These are phyloP conservation scores for Drosophila mimetica DNA, from an alignment of 2,888 invertebrate genomes.

Conservation along the genomic window DNA sequence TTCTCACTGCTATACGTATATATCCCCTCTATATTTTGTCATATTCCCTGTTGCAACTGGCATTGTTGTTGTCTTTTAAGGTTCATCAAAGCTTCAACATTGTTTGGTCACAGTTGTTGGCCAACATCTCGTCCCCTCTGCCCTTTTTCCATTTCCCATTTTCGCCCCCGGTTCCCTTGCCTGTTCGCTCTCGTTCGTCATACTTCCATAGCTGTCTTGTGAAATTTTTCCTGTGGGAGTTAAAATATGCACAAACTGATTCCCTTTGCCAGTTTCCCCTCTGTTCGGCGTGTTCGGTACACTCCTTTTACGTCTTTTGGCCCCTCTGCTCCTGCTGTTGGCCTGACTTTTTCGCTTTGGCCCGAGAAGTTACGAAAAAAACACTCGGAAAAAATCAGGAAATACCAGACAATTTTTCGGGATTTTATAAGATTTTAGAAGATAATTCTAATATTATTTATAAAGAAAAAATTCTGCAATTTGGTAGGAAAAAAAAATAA, in stretches of 20 bases:
- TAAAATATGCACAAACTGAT: slow-evolving; percentile 71
- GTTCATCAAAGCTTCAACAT: slow-evolving; percentile 79
- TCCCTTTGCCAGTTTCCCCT: slow-evolving; percentile 29
- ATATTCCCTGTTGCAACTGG: slow-evolving; percentile 55
- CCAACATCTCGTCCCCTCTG: slow-evolving; percentile 18
- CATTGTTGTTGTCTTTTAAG: slow-evolving; percentile 66
- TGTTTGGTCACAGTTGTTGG: slow-evolving; percentile 76
- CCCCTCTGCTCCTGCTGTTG: slow-evolving; percentile 7
- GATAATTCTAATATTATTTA: no score
- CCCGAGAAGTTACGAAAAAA: slow-evolving; percentile 18
- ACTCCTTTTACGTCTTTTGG: not conserved
- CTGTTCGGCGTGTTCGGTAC: not conserved
- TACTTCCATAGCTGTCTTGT: slow-evolving; percentile 72
- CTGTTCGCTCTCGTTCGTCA: slow-evolving; percentile 51
- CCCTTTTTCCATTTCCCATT: not conserved
- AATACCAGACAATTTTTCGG: no score
- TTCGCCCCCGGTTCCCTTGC: slow-evolving; percentile 6
- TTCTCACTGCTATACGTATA: not conserved
- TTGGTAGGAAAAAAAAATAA: no score
- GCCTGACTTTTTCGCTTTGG: slow-evolving; percentile 63
- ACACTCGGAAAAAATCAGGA: slow-evolving; percentile 3
- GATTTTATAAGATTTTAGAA: no score
- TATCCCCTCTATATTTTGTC: slow-evolving; percentile 62
- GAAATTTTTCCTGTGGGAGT: slow-evolving; percentile 77
- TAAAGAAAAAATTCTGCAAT: no score